Conservation (phyloP, 2,113 vertebrate species). For the Salvator merianae region DNA sequence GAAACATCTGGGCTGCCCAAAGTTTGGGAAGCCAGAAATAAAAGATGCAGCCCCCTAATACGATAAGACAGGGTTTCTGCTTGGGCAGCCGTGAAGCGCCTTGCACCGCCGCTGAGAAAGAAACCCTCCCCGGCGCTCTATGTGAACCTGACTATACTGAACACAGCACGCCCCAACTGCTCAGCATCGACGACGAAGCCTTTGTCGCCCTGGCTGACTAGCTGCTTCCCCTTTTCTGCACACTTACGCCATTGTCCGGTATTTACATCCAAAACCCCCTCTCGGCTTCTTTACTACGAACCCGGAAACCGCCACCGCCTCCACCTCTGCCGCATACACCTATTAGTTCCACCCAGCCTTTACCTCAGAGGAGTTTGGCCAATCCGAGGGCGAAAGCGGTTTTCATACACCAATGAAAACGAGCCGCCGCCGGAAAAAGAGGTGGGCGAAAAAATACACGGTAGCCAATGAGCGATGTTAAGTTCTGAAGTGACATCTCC, state of each 20-base stretch:
- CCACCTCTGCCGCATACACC: neutral
- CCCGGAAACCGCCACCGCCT: conserved; percentile 40
- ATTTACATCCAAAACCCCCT: conserved; percentile 24
- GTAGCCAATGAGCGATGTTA: conserved; percentile 24
- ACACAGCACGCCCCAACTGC: neutral
- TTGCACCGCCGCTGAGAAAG: no score
- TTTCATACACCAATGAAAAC: neutral
- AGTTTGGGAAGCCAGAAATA: no score
- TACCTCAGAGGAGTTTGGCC: conserved; percentile 20
- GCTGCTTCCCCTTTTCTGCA: neutral
- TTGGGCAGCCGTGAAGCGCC: no score
- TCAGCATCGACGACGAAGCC: neutral
- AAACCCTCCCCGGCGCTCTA: no score
- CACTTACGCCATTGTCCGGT: conserved; percentile 58
- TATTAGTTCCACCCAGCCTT: neutral
- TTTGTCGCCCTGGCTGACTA: no score
- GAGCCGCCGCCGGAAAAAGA: neutral
- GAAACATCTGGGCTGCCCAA: no score
- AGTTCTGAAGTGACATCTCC: neutral
- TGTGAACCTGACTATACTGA: no score
- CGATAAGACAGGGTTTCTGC: no score
- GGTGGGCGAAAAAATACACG: neutral
- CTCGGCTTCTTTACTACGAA: conserved; percentile 25
- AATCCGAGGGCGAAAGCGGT: neutral
- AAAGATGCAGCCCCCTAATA: no score